Evolutionary conservation across 2,888 invertebrate species (phyloP), one percentile per base, ranked within the genome.

Genomic region (Danaus chrysippus): DNA sequence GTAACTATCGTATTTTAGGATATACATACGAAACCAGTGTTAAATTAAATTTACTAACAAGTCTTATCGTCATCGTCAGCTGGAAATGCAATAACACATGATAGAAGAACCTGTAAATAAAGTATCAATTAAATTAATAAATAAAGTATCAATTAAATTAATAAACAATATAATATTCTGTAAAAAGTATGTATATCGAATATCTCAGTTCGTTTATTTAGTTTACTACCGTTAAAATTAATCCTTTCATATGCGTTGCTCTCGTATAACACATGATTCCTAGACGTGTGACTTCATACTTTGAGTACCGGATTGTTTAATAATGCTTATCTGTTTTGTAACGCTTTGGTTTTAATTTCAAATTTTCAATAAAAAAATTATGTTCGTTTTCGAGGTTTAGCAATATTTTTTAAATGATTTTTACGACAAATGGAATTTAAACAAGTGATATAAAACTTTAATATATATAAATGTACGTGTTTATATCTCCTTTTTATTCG

Each of bases 291-390:
- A 56, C n/a, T 23, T 44, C 49, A 46, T 57, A 34, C 15, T 44
- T 57, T 17, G 17, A 49, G 17, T 49, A 15, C 10, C 10, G 11
- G 49, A 49, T 49, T 17, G 49, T 17, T 49, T 9, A 17, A 56
- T 61, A 57, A 34, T 10, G 41, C 58, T 55, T 64, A 41, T 43
- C 42, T 19, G 42, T 64, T 67, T 54, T 70, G 81, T 72, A 75
- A 67, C 73, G 84, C 77, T 69, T 62, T 82, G 83, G 73, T 78
- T 84, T 85, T 83, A 79, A 86, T 66, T 55, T 64, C 11, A 46
- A 43, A 58, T 54, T 56, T 46, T 59, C 43, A 57, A 65, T 54
- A 62, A 56, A 46, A 23, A 56, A 61, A 13, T 49, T 49, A 49
- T 17, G 49, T 49, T 49, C 11, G 3, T n/a, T n/a, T n/a, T 43